Evolutionary conservation across 2,113 vertebrate species (phyloP), one percentile per base, ranked within the genome.

Genomic region (Cinclus cinclus): DNA sequence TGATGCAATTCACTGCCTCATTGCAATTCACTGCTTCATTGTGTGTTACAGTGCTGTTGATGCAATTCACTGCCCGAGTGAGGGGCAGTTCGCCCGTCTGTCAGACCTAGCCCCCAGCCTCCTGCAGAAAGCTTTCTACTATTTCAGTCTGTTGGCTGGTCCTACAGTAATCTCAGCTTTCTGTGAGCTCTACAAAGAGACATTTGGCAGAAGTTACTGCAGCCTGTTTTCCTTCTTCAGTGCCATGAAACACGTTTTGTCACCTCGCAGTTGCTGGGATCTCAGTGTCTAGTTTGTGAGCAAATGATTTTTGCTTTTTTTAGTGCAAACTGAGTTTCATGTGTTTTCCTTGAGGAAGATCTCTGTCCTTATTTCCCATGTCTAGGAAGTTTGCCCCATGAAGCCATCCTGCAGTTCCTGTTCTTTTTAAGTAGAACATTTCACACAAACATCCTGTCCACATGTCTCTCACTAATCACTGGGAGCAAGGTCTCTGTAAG

Each of bases 11-110:
- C 7, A 15, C 39, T 88, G 85, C 44, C 47, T n/a, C n/a, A n/a
- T n/a, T n/a, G n/a, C n/a, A n/a, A n/a, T n/a, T n/a, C n/a, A n/a
- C n/a, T n/a, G n/a, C n/a, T n/a, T n/a, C n/a, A n/a, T n/a, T n/a
- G n/a, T 0, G 0, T 23, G 56, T 80, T 71, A 7, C 12, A 5
- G 30, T 23, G 2, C n/a, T 49, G 30, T 52, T 70, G 46, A 11
- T 47, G 33, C 0, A 0, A 39, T 64, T 77, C 7, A 15, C 39
- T 88, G 85, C 44, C 47, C 16, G 50, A 56, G 37, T 13, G 15
- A n/a, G 47, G 25, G 37, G 24, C 46, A 81, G 13, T 70, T 82
- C 39, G 20, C 15, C 56, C 75, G 4, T 11, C 24, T 19, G 9
- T 69, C 46, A 73, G 55, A 50, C 46, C 33, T 58, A 25, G 13